Conservation (phyloP, 2,888 invertebrate genomes). For the Pyrochroa serraticornis region DNA sequence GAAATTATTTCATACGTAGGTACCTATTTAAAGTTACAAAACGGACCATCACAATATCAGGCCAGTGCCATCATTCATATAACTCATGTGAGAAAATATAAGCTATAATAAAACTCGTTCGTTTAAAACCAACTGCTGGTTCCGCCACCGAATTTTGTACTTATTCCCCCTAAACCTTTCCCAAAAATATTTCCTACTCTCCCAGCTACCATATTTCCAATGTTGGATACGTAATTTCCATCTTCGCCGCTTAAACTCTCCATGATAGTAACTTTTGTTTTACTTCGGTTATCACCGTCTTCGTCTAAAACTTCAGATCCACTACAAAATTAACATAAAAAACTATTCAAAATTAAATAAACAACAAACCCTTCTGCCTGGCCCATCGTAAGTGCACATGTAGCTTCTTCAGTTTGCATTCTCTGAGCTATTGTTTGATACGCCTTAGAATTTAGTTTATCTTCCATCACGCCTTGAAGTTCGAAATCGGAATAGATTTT, state of each 20-base stretch:
- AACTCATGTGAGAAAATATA: conserved; percentile 46
- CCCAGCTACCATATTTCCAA: conserved; percentile 85
- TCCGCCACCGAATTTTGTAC: conserved; percentile 86
- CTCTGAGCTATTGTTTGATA: conserved; percentile 92
- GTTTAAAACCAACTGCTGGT: conserved; percentile 83
- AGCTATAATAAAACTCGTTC: conserved; percentile 36
- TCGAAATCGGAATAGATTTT: conserved; percentile 99
- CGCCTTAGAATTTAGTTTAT: conserved; percentile 92
- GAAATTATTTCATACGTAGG: conserved; percentile 35
- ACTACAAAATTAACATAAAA: conserved; percentile 27
- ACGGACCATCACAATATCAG: conserved; percentile 39
- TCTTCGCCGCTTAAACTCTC: conserved; percentile 72
- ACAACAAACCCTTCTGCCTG: conserved; percentile 71
- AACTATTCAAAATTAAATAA: too few species aligned
- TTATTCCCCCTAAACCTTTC: conserved; percentile 87
- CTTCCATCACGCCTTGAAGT: conserved; percentile 97
- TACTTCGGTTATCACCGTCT: conserved; percentile 65
- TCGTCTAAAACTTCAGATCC: conserved; percentile 60
- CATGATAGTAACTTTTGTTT: conserved; percentile 66
- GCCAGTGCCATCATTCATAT: conserved; percentile 37
- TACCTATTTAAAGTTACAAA: conserved; percentile 30
- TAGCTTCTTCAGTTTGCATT: conserved; percentile 96
- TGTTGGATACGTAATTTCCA: conserved; percentile 77
- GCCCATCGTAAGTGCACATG: conserved; percentile 85
- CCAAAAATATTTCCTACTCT: conserved; percentile 89